These are phyloP conservation scores for Diploptera punctata DNA, from an alignment of 2,888 invertebrate genomes.

Conservation along the genomic window DNA sequence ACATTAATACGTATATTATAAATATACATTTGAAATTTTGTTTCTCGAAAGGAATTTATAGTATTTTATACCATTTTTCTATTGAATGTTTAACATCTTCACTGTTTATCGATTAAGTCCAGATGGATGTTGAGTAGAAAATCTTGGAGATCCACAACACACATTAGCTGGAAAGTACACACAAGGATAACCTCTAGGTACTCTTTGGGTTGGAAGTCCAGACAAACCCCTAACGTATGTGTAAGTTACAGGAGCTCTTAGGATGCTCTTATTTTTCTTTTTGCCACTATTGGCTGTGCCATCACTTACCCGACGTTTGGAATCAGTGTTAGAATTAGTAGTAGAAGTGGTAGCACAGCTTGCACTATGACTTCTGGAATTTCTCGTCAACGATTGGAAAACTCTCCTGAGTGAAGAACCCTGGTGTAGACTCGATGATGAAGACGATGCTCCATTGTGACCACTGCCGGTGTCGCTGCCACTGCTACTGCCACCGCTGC, in stretches of 20 bases:
- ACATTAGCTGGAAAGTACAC: conserved; percentile 51
- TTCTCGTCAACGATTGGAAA: conserved; percentile 6
- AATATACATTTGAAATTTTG: no score
- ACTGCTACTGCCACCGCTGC: conserved; percentile 42
- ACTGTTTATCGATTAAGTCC: not conserved
- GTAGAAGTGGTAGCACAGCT: not conserved
- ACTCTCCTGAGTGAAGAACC: conserved; percentile 50
- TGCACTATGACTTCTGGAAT: conserved; percentile 9
- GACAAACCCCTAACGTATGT: conserved; percentile 83
- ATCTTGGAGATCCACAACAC: conserved; percentile 49
- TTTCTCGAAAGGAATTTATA: no score
- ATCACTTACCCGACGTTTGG: conserved; percentile 54
- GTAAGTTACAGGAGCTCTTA: conserved; percentile 79
- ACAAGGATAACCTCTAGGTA: conserved; percentile 62
- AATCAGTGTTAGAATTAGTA: conserved; percentile 68
- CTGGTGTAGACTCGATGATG: conserved; percentile 52
- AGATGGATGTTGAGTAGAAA: not conserved
- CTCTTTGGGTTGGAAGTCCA: conserved; percentile 81
- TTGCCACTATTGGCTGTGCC: conserved; percentile 52
- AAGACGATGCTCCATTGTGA: conserved; percentile 47
- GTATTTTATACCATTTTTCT: no score
- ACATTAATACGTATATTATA: no score
- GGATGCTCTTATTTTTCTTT: conserved; percentile 74
- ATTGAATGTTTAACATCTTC: no score
- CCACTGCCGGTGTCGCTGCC: conserved; percentile 53